phyloP scores from a whole-genome alignment of 1,140 invertebrate genomes.

The Hylyphantes graminicola region DNA sequence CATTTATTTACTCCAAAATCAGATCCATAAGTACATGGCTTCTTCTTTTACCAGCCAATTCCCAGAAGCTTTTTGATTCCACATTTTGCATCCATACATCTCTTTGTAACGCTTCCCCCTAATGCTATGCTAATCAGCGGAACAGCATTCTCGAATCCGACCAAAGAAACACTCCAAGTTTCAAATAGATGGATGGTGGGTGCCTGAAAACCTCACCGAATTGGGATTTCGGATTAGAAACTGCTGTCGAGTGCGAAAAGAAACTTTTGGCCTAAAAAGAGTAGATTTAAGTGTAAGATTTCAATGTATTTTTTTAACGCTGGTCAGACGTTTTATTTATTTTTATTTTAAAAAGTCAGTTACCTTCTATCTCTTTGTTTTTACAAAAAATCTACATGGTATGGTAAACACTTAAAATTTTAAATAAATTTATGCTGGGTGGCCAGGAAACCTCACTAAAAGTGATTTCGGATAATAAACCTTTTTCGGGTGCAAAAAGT shows the following conservation, averaged over 20 bases:
- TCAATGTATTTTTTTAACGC: no score
- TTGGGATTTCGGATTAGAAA: background rate
- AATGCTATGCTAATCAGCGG: conserved; percentile 53
- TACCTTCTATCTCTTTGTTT: no score
- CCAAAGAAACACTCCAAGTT: conserved; percentile 31
- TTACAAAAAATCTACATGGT: no score
- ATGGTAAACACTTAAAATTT: no score
- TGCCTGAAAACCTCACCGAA: background rate
- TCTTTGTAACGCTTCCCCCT: conserved; percentile 17
- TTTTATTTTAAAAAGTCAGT: no score
- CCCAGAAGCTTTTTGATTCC: conserved; percentile 13
- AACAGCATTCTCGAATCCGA: conserved; percentile 27
- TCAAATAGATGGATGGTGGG: conserved; percentile 11
- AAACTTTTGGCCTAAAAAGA: background rate
- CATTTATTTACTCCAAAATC: background rate
- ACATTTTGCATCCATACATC: conserved; percentile 25
- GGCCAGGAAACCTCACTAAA: no score
- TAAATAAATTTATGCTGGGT: no score
- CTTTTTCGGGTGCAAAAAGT: no score
- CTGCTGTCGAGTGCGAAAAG: background rate
- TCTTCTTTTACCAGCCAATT: conserved; percentile 1
- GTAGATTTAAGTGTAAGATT: no score
- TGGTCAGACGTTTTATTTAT: no score
- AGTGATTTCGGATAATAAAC: no score
- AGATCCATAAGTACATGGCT: background rate